Evolutionary conservation across 2,113 vertebrate species (phyloP).

Genomic region (Heloderma charlesbogerti): DNA sequence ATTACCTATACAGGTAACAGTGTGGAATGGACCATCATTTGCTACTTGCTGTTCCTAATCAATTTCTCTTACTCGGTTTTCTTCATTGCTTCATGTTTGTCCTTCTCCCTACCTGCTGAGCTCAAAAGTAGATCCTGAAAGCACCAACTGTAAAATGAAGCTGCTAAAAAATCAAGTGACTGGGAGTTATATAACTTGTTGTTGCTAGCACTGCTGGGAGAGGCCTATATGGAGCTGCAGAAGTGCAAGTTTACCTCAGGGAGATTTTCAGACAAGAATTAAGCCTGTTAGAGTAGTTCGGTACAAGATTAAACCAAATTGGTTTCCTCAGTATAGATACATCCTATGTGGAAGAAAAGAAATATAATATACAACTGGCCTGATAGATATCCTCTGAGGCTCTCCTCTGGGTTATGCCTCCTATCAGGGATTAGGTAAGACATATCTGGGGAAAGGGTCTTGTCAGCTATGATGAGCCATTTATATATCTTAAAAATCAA

Average conservation of each 20-base stretch:
- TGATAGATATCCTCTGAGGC: not conserved
- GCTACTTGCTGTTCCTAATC: not conserved
- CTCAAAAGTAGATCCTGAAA: constrained; percentile 8
- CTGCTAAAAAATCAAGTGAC: not conserved
- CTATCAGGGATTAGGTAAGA: not conserved
- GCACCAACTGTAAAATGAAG: constrained; percentile 9
- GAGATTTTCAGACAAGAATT: not conserved
- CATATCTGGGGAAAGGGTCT: not conserved
- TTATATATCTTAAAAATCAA: not conserved
- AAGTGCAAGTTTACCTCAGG: not conserved
- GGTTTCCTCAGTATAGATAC: not conserved
- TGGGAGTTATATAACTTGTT: not conserved
- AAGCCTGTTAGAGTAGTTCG: not conserved
- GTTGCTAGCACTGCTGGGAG: not conserved
- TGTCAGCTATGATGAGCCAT: not conserved
- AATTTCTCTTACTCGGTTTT: not conserved
- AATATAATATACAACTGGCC: not conserved
- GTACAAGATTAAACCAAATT: not conserved
- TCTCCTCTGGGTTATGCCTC: not conserved
- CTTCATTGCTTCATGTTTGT: not conserved
- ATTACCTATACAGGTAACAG: not conserved
- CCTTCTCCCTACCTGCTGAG: not conserved
- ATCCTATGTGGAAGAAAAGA: not conserved
- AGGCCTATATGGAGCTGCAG: not conserved
- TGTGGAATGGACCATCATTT: not conserved